Base-by-base conservation (phyloP, 1,140 invertebrate species). In the Drosophila elegans region DNA sequence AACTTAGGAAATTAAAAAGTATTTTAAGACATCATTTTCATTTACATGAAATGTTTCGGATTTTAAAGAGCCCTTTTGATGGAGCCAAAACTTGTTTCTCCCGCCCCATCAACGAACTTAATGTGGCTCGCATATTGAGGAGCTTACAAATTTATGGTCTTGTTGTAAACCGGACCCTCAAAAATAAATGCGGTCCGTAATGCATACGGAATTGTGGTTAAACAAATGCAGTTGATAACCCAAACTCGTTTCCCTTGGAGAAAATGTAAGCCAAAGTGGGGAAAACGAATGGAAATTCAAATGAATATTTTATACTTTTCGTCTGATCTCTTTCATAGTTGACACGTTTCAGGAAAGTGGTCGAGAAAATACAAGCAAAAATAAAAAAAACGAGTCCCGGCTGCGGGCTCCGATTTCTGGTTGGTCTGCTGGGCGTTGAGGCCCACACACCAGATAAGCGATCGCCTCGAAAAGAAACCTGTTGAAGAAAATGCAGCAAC, bases 401-500 rank as follows among this genome's bases (percentile, higher is more conserved):
- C 74, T 76, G 72, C 52, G 63, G 63, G 74, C 29, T 63, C 71
- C 44, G 63, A 42, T 71, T 46, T 46, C 66, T 71, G 67, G 60
- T 66, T 45, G 57, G 44, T 39, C 25, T 32, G 34, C 1, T 59
- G 54, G 69, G 69, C 54, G 67, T 75, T 59, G 52, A 53, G 45
- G 53, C 73, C 73, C 62, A 52, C 68, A 62, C 77, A 54, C 59
- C 68, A 45, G 72, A 83, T 74, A 83, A 71, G 75, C 74, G 57
- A 76, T 73, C 80, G 69, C 55, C 44, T 44, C 57, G 49, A 51
- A 39, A 79, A 89, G 62, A 54, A 82, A 88, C 83, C 83, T 89
- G 83, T 88, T 88, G 55, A 89, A 80, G 84, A 89, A 88, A 88
- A 88, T 88, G 83, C 83, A 89, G 74, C 64, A 49, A 42, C 41